Base-by-base conservation (phyloP, 2,888 invertebrate genomes). In the Drosophila antonietae region DNA sequence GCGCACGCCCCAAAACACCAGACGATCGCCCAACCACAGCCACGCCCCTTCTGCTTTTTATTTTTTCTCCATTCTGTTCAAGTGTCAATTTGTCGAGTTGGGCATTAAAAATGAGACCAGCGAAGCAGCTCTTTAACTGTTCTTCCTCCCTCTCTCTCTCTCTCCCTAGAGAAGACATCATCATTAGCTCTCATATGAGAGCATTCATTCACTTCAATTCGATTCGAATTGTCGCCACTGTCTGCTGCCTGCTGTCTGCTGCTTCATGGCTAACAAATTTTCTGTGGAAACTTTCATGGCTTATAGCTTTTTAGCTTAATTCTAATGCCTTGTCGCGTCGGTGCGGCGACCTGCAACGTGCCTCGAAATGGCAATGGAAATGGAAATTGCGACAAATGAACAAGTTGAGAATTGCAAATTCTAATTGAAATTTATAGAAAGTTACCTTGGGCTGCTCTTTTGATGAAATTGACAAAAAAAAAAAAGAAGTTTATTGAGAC, bases 341-440 rank as follows among this genome's bases (percentile, higher is more conserved):
- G 28, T 6, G 15, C 15, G 31, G 35, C 62, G 61, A 58, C 33
- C 70, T 41, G 47, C 9, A 60, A 78, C 81, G 79, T 81, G 85
- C 65, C 65, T 78, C 47, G 61, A 70, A 83, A 69, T 53, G 49
- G 18, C 49, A 52, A 65, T 70, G 39, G 23, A 4, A 47, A 59
- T 18, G 31, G 15, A 14, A 47, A 59, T 28, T 28, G 44, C n/a
- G 28, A 41, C 63, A 47, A 49, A 39, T 56, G 14, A 67, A 78
- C 65, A 28, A 61, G 61, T 61, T 79, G 56, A 61, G 80, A 81
- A 82, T 67, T 61, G 68, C 65, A 67, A 51, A 61, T 37, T 67
- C 78, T 69, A 81, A 78, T 76, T 73, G 60, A 71, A 49, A 73
- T 70, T 23, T 23, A 61, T 74, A 71, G 89, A 85, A 85, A 85